Evolutionary conservation across 2,797 vertebrate genomes (phyloP).

Genomic region (Ara ararauna): DNA sequence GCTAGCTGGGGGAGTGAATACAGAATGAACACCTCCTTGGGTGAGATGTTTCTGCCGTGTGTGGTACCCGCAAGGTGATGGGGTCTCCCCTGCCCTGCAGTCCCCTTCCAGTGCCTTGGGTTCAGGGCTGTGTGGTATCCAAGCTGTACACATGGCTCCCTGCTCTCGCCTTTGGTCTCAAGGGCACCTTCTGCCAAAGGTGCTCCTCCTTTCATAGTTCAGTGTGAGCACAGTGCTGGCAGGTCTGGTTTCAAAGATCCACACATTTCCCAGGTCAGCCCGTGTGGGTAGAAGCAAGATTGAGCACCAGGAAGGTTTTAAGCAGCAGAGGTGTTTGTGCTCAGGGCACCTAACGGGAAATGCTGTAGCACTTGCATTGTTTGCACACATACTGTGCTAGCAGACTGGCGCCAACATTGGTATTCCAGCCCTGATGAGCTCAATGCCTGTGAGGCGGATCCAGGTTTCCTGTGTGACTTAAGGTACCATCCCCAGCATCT

Average conservation of each 20-base stretch:
- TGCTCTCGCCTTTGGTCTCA: background rate
- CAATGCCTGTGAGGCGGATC: background rate
- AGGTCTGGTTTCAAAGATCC: background rate
- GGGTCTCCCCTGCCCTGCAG: background rate
- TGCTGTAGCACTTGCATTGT: background rate
- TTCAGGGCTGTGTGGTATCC: background rate
- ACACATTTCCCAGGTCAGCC: background rate
- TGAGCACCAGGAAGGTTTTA: background rate
- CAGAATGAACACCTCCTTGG: accelerated
- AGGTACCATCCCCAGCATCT: background rate
- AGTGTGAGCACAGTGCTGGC: accelerated
- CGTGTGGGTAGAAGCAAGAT: background rate
- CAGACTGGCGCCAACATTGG: accelerated
- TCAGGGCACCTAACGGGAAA: background rate
- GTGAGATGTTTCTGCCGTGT: background rate
- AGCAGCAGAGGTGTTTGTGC: background rate
- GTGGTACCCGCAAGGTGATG: background rate
- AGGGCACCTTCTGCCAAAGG: background rate
- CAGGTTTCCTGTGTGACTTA: background rate
- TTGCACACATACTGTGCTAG: background rate
- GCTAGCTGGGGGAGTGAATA: accelerated
- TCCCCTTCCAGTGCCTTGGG: background rate
- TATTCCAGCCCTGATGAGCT: accelerated
- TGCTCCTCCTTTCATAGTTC: background rate
- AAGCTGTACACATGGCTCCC: accelerated